Evolutionary conservation across 2,113 vertebrate genomes (phyloP).

Genomic region (Butastur rufipennis): DNA sequence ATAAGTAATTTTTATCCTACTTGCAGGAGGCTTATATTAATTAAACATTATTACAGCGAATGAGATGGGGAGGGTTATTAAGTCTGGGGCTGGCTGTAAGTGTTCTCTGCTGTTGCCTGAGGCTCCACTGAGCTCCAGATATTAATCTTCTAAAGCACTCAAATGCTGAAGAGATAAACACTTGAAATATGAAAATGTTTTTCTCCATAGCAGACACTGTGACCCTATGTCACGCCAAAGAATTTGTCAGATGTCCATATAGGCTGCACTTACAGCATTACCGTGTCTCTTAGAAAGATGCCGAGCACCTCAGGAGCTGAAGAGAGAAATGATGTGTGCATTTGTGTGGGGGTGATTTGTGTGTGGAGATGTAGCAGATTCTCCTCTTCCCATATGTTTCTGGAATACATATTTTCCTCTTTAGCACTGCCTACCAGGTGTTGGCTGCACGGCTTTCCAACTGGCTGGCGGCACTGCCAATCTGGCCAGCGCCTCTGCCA

Average conservation of each 20-base stretch:
- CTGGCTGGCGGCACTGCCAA: slow-evolving; percentile 33
- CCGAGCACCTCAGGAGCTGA: neutral
- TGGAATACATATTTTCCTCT: slow-evolving; percentile 60
- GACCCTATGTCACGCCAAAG: slow-evolving; percentile 51
- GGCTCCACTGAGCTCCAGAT: slow-evolving; percentile 68
- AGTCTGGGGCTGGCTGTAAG: slow-evolving; percentile 67
- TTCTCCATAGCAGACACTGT: slow-evolving; percentile 56
- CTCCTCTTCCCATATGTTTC: slow-evolving; percentile 57
- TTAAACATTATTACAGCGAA: slow-evolving; percentile 81
- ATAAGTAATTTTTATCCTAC: slow-evolving; percentile 78
- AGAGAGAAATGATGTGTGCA: slow-evolving; percentile 31
- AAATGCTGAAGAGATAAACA: slow-evolving; percentile 80
- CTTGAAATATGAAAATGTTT: slow-evolving; percentile 81
- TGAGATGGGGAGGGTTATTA: slow-evolving; percentile 70
- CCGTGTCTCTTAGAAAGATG: neutral
- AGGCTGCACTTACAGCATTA: neutral
- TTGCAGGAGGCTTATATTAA: slow-evolving; percentile 83
- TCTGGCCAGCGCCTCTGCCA: slow-evolving; percentile 44
- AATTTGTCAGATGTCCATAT: slow-evolving; percentile 34
- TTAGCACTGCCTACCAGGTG: slow-evolving; percentile 63
- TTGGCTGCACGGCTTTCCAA: slow-evolving; percentile 49
- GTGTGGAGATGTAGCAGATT: slow-evolving; percentile 56
- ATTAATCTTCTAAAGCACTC: slow-evolving; percentile 78
- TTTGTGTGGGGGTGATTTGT: slow-evolving; percentile 47
- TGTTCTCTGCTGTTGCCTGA: slow-evolving; percentile 70